Evolutionary conservation across 2,888 invertebrate species (phyloP).

Genomic region (Mimas tiliae): DNA sequence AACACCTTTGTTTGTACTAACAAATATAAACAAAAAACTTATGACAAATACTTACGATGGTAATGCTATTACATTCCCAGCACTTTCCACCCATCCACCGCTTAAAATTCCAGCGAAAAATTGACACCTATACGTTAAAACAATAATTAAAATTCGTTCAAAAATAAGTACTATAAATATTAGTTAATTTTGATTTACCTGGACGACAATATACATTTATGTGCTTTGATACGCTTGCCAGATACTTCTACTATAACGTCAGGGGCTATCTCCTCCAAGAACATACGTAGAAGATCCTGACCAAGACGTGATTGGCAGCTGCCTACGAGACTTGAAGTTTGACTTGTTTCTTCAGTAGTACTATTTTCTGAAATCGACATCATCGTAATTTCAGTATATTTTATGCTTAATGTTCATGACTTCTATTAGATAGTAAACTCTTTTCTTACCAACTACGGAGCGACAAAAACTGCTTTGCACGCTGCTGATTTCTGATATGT

Average conservation of each 20-base stretch:
- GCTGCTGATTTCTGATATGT: constrained; percentile 83
- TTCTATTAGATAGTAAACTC: not conserved
- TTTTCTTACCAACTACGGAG: constrained; percentile 78
- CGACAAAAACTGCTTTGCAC: constrained; percentile 84
- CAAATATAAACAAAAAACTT: constrained; percentile 5
- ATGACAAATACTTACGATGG: constrained; percentile 86
- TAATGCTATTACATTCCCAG: constrained; percentile 92
- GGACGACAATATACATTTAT: constrained; percentile 96
- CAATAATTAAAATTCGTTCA: constrained; percentile 30
- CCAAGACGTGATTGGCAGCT: constrained; percentile 87
- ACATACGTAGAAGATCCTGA: constrained; percentile 95
- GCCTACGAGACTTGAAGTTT: constrained; percentile 69
- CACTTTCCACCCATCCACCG: constrained; percentile 92
- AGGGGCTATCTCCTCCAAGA: constrained; percentile 94
- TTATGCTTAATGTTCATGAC: not conserved
- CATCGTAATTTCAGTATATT: not conserved
- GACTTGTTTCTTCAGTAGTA: constrained; percentile 68
- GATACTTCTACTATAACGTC: constrained; percentile 94
- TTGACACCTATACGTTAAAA: constrained; percentile 87
- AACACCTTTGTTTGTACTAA: too few relatives aligned
- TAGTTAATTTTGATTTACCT: constrained; percentile 54
- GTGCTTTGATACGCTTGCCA: constrained; percentile 93
- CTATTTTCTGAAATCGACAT: constrained; percentile 61
- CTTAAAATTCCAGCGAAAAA: constrained; percentile 96
- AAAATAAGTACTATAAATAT: constrained; percentile 8